These are phyloP conservation scores for Cactoblastis cactorum DNA, from an alignment of 2,888 invertebrate species.

Conservation along the genomic window DNA sequence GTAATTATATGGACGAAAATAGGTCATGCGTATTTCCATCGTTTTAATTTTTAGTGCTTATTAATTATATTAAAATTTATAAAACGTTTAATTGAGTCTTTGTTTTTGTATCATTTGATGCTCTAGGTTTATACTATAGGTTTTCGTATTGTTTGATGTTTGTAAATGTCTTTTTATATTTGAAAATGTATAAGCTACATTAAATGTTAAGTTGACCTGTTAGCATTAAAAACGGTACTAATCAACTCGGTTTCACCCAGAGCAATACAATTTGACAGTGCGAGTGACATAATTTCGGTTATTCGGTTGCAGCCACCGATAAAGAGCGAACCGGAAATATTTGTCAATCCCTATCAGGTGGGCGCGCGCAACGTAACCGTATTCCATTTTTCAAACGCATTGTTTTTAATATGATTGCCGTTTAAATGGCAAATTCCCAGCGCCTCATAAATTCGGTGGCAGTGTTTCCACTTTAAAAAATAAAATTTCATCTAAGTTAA, in stretches of 20 bases:
- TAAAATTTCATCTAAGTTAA: too few relatives aligned
- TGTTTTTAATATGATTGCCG: background rate
- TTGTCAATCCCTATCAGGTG: slow-evolving; percentile 51
- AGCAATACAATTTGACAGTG: slow-evolving; percentile 20
- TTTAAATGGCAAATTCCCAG: too few relatives aligned
- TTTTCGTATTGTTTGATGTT: too few relatives aligned
- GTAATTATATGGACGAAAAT: background rate
- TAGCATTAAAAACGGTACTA: too few relatives aligned
- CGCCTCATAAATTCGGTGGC: background rate
- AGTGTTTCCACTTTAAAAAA: too few relatives aligned
- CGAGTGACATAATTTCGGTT: slow-evolving; percentile 48
- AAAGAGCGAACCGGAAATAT: slow-evolving; percentile 59
- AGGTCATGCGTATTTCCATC: background rate
- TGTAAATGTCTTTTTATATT: too few relatives aligned
- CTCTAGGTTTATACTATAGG: too few relatives aligned
- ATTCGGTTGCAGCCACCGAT: slow-evolving; percentile 46
- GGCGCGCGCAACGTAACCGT: slow-evolving; percentile 27
- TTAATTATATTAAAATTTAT: background rate
- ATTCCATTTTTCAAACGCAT: background rate
- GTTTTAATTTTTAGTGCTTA: background rate
- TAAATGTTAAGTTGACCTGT: too few relatives aligned
- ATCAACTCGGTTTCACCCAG: too few relatives aligned
- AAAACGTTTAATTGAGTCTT: too few relatives aligned
- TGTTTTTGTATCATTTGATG: too few relatives aligned
- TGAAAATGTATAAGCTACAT: too few relatives aligned